Percentiles rank a stretch among this genome's conserved stretches.
These are phyloP conservation scores for Protophormia terraenovae DNA, from an alignment of 2,888 invertebrate species.

Conservation along the genomic window DNA sequence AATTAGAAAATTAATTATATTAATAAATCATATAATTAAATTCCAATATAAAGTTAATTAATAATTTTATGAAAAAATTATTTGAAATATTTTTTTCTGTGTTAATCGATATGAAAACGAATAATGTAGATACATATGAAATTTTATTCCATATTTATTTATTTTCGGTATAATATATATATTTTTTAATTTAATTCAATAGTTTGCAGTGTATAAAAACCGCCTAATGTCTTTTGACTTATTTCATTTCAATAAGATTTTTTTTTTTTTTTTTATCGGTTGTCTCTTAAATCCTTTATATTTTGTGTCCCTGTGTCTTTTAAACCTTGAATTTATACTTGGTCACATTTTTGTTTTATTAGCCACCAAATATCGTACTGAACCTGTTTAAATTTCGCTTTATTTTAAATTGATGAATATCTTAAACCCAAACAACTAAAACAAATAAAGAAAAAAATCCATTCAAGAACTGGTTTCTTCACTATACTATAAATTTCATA, in stretches of 20 bases:
- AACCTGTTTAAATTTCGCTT: slow-evolving; percentile 51
- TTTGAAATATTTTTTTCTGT: too few species aligned
- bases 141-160: too few species aligned
- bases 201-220: not conserved
- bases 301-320: not conserved
- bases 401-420: slow-evolving; percentile 61
- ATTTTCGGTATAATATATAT: too few species aligned
- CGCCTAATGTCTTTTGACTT: slow-evolving; percentile 7
- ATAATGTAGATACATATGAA: too few species aligned
- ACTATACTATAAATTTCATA: slow-evolving; percentile 31
- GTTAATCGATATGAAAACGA: too few species aligned
- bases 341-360: slow-evolving; percentile 56
- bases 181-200: too few species aligned
- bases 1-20: too few species aligned
- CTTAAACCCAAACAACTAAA: slow-evolving; percentile 20
- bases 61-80: too few species aligned
- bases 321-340: slow-evolving; percentile 32
- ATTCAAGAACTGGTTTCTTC: slow-evolving; percentile 56
- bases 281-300: not conserved
- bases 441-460: not conserved
- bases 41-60: too few species aligned
- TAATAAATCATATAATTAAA: too few species aligned
- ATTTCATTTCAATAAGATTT: slow-evolving; percentile 39
- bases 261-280: not conserved
- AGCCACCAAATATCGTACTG: slow-evolving; percentile 26